A percentile compares a stretch with the other conserved stretches of the same genome.
These are phyloP conservation scores for Ctenomys sociabilis DNA, from an alignment of 2,113 vertebrate genomes.

Conservation along the genomic window DNA sequence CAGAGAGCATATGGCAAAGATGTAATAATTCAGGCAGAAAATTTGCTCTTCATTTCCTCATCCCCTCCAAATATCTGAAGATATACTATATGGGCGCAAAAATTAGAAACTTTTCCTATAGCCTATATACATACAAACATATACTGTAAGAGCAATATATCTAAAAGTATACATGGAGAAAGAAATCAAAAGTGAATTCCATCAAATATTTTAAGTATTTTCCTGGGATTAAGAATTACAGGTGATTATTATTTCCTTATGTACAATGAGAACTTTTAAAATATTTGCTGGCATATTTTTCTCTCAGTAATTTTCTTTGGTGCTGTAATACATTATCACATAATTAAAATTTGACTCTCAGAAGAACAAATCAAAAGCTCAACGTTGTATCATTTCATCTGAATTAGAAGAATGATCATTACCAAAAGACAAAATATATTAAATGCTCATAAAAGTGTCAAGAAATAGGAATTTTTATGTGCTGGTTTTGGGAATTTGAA, in stretches of 20 bases:
- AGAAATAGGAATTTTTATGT: background rate
- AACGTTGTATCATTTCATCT: background rate
- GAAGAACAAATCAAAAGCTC: background rate
- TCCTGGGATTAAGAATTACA: background rate
- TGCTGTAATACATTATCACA: background rate
- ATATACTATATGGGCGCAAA: background rate
- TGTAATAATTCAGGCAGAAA: background rate
- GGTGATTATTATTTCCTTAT: conserved; percentile 17
- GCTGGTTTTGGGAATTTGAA: background rate
- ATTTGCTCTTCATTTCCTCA: background rate
- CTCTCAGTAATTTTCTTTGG: background rate
- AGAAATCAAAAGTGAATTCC: background rate
- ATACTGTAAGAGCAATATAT: background rate
- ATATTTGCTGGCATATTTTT: background rate
- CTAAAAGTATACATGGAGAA: background rate
- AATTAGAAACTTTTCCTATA: background rate
- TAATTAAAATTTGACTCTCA: conserved; percentile 18
- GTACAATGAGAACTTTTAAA: background rate
- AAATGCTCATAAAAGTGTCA: background rate
- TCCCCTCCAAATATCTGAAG: background rate
- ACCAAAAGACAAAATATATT: background rate
- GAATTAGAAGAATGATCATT: background rate
- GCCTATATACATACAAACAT: background rate
- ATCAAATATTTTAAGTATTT: conserved; percentile 17
- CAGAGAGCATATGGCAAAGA: background rate